Conservation (phyloP, 2,797 vertebrate species). For the Poeciliopsis turneri region DNA sequence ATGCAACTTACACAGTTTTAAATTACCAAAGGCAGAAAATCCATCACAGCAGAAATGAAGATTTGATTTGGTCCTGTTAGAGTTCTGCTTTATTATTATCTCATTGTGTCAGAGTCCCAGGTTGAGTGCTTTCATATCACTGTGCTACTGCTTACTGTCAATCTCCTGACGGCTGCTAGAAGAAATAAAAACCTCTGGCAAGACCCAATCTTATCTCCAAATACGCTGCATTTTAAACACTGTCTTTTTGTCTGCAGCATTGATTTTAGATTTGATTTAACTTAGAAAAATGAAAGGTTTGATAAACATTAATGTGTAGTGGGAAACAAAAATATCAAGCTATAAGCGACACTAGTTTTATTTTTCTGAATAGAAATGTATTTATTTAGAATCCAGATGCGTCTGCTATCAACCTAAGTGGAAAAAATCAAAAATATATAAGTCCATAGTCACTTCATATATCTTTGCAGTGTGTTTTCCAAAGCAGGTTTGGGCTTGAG, state of each 20-base stretch:
- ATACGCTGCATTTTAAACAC: constrained; percentile 49
- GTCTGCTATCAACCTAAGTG: not conserved
- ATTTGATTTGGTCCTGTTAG: constrained; percentile 57
- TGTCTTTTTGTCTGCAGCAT: constrained; percentile 31
- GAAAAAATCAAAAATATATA: not conserved
- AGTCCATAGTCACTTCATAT: not conserved
- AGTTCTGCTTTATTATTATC: constrained; percentile 63
- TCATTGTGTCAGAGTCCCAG: constrained; percentile 62
- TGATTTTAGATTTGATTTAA: constrained; percentile 33
- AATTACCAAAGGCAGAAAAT: constrained; percentile 62
- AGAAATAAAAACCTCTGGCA: constrained; percentile 44
- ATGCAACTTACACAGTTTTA: constrained; percentile 30
- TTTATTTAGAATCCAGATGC: constrained; percentile 12
- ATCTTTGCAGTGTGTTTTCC: constrained; percentile 12
- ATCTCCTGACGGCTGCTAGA: constrained; percentile 50
- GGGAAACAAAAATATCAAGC: constrained; percentile 3
- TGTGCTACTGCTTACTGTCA: constrained; percentile 53
- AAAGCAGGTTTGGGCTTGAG: constrained; percentile 27
- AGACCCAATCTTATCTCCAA: constrained; percentile 56
- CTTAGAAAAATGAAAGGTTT: not conserved
- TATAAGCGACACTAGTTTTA: constrained; percentile 1
- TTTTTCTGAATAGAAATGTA: not conserved
- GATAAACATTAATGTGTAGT: constrained; percentile 2
- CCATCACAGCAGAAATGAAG: constrained; percentile 49
- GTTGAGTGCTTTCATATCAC: constrained; percentile 64